Evolutionary conservation across 1,140 invertebrate species (phyloP).

Genomic region (Calliphora vicina): DNA sequence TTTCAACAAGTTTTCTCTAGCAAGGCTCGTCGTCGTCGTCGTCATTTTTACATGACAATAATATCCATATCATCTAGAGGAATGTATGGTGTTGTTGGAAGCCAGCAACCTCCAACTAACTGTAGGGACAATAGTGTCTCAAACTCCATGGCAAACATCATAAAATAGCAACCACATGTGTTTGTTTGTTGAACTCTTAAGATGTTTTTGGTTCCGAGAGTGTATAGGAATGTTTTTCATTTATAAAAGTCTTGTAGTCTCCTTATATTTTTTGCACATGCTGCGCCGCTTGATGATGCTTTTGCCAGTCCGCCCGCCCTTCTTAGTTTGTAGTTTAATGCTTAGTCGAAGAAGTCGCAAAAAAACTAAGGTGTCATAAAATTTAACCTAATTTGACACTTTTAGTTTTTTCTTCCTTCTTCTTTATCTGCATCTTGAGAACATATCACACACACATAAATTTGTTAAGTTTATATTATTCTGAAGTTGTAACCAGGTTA

Average conservation of each 20-base stretch:
- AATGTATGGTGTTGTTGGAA: too few relatives aligned
- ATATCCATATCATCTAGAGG: neutral
- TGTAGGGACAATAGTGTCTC: neutral
- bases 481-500: neutral
- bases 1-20: neutral
- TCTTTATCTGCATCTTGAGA: neutral
- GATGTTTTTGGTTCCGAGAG: neutral
- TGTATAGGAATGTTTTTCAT: neutral
- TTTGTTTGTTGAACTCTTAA: neutral
- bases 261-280: too few relatives aligned
- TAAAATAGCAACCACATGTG: neutral
- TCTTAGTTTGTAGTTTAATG: neutral
- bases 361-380: slow-evolving; percentile 51
- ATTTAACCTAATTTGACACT: slow-evolving; percentile 63
- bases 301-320: neutral
- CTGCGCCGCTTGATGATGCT: neutral
- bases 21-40: neutral
- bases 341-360: neutral
- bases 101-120: too few relatives aligned
- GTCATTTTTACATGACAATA: neutral
- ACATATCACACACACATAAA: neutral
- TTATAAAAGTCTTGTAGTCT: neutral
- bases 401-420: slow-evolving; percentile 24
- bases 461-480: neutral
- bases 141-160: neutral